Percentiles rank a stretch among this genome's conserved stretches.
Evolutionary conservation across 2,888 invertebrate genomes (phyloP).

Genomic region (Aromia moschata): DNA sequence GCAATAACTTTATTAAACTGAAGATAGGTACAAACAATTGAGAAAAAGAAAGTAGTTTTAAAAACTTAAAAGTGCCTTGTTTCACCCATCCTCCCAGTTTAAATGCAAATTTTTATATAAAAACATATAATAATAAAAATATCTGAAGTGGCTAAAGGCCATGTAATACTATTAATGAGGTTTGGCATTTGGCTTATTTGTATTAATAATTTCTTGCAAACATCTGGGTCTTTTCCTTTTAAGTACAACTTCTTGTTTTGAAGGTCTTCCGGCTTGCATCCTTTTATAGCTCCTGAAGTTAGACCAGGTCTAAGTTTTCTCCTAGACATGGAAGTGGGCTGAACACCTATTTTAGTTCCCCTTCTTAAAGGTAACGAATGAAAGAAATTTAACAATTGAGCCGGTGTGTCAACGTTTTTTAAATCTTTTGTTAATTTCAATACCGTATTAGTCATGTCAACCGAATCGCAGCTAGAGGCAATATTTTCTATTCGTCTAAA

Average conservation of each 20-base stretch:
- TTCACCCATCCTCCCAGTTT: background rate
- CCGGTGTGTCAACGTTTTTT: constrained; percentile 3
- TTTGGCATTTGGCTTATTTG: background rate
- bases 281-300: constrained; percentile 15
- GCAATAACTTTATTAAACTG: background rate
- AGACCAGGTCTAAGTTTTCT: constrained; percentile 14
- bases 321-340: constrained; percentile 8
- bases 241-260: constrained; percentile 3
- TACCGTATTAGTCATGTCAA: constrained; percentile 6
- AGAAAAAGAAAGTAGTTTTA: background rate
- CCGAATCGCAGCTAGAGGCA: background rate
- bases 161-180: constrained; percentile 1
- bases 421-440: constrained; percentile 1
- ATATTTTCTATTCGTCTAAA: constrained; percentile 5
- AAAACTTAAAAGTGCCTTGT: background rate
- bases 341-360: constrained; percentile 4
- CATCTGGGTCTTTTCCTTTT: background rate
- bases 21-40: background rate
- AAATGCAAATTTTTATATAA: no score
- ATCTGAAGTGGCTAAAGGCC: no score
- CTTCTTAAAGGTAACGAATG: constrained; percentile 2
- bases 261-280: constrained; percentile 14
- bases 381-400: constrained; percentile 3
- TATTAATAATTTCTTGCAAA: constrained; percentile 2
- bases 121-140: no score